Evolutionary conservation across 2,797 vertebrate species (phyloP).

Genomic region (Pantherophis alleghaniensis): DNA sequence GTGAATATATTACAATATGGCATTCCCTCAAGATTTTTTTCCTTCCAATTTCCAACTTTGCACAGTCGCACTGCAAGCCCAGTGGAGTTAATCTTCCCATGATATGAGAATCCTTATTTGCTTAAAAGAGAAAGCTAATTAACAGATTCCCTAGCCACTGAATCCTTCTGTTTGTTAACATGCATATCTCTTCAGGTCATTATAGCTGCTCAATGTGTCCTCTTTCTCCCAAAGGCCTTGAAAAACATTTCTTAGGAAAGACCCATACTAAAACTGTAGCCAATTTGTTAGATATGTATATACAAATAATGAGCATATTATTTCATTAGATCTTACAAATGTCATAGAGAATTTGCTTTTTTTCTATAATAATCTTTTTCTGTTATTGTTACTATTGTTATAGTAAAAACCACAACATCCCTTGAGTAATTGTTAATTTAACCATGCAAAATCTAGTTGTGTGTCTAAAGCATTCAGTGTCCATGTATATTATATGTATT

Average conservation of each 20-base stretch:
- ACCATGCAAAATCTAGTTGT: background rate
- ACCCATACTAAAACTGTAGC: slow-evolving; percentile 21
- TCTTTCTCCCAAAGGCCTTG: background rate
- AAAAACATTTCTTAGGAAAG: background rate
- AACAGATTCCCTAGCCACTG: slow-evolving; percentile 21
- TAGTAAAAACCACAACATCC: background rate
- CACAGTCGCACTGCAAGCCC: accelerated
- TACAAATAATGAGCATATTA: slow-evolving; percentile 1
- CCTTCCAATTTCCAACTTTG: slow-evolving; percentile 2
- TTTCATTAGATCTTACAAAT: background rate
- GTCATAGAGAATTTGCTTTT: background rate
- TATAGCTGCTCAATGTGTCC: background rate
- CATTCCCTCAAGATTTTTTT: background rate
- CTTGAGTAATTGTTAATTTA: background rate
- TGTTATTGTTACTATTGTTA: background rate
- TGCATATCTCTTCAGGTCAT: slow-evolving; percentile 20
- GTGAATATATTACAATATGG: background rate
- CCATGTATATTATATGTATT: background rate
- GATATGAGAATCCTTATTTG: slow-evolving; percentile 11
- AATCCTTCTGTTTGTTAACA: slow-evolving; percentile 31
- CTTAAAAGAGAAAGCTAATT: slow-evolving; percentile 1
- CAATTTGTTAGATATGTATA: background rate
- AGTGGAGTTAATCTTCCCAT: background rate
- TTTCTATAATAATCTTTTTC: background rate
- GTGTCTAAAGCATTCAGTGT: background rate